Conservation (phyloP, 2,113 vertebrate species). For the Peromyscus maniculatus region DNA sequence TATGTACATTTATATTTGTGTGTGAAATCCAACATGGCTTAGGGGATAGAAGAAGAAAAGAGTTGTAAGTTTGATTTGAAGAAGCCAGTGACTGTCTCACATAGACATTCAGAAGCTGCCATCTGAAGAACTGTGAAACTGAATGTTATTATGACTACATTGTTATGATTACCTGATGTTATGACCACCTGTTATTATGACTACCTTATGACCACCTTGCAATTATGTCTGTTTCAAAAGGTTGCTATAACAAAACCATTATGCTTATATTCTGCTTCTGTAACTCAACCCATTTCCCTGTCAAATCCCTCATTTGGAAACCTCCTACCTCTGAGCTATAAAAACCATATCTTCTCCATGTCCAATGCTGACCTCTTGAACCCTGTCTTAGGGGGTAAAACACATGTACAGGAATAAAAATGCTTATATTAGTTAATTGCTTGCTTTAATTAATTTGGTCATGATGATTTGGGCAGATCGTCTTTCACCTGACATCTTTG, state of each 20-base stretch:
- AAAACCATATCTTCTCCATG: background rate
- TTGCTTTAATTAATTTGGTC: background rate
- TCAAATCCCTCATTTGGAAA: background rate
- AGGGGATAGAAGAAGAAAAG: background rate
- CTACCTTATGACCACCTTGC: background rate
- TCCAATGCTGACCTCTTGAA: background rate
- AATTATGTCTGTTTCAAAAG: background rate
- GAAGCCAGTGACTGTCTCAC: background rate
- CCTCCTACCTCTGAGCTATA: background rate
- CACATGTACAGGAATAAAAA: background rate
- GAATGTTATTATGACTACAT: too few species aligned
- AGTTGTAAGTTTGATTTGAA: background rate
- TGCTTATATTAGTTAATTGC: background rate
- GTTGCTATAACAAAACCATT: background rate
- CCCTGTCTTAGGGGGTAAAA: background rate
- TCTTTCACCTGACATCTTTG: background rate
- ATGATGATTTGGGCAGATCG: background rate
- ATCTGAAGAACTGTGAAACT: background rate
- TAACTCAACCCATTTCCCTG: background rate
- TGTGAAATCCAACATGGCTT: background rate
- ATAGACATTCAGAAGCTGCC: background rate
- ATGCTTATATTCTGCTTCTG: background rate
- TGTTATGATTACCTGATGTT: background rate
- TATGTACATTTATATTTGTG: background rate
- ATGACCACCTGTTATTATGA: background rate